phyloP scores from a whole-genome alignment of 1,140 invertebrate genomes.

The Drosophila rhopaloa region DNA sequence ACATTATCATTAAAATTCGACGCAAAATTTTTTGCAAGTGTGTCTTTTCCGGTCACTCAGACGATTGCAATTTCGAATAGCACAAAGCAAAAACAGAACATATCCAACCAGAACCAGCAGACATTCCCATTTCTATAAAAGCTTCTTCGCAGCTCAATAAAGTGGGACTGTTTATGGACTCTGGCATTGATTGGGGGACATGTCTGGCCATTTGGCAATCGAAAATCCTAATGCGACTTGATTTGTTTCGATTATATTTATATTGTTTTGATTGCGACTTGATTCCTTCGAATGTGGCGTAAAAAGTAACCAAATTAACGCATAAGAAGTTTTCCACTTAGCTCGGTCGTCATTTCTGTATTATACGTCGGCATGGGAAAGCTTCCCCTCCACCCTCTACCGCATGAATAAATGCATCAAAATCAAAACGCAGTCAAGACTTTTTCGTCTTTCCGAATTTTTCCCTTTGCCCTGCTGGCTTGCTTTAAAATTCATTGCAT shows the following conservation, averaged over 20 bases:
- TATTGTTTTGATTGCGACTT: constrained; percentile 46
- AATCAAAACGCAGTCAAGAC: constrained; percentile 55
- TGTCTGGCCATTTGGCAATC: constrained; percentile 30
- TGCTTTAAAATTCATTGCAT: constrained; percentile 70
- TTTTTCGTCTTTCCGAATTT: constrained; percentile 30
- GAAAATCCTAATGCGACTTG: constrained; percentile 43
- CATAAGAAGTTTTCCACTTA: constrained; percentile 32
- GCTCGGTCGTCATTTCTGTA: constrained; percentile 19
- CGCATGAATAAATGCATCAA: constrained; percentile 52
- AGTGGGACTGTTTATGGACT: constrained; percentile 59
- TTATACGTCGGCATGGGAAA: neutral
- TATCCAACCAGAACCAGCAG: constrained; percentile 19
- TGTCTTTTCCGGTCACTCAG: neutral
- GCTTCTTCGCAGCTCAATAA: constrained; percentile 55
- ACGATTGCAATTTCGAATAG: constrained; percentile 45
- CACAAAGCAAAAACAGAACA: constrained; percentile 25
- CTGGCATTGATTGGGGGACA: constrained; percentile 54
- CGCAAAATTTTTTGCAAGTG: constrained; percentile 7
- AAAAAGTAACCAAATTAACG: constrained; percentile 55
- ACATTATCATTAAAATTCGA: neutral
- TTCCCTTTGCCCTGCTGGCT: constrained; percentile 21
- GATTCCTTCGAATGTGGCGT: constrained; percentile 58
- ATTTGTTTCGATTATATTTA: constrained; percentile 62
- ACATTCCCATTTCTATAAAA: constrained; percentile 53
- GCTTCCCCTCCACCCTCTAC: too few relatives aligned